Percentiles rank a stretch among this genome's conserved stretches.
Evolutionary conservation across 35 echinoderm and acorn worm species (phyloP).

Genomic region (Anneissia japonica): DNA sequence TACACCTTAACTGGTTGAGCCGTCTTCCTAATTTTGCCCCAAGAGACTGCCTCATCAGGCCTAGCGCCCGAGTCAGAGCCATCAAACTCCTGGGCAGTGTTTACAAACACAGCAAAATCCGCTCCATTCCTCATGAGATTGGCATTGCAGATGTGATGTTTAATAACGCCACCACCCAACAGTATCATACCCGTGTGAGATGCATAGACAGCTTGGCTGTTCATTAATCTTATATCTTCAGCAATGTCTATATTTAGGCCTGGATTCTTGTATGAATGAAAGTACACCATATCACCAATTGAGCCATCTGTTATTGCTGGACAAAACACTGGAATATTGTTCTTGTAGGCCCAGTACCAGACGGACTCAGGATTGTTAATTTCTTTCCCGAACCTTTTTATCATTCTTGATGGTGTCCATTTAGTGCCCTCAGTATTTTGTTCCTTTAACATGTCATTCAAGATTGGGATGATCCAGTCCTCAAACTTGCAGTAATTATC

Average conservation of each 20-base stretch:
- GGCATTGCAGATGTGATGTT: conserved; percentile 98
- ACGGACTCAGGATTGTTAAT: conserved; percentile 88
- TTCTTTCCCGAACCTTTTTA: conserved; percentile 86
- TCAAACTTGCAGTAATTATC: conserved; percentile 98
- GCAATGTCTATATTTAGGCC: conserved; percentile 77
- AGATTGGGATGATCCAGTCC: conserved; percentile 80
- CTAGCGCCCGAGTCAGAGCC: conserved; percentile 88
- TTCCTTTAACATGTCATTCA: conserved; percentile 82
- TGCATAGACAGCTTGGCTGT: conserved; percentile 87
- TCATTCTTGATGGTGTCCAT: conserved; percentile 95
- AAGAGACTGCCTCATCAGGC: conserved; percentile 89
- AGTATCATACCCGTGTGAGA: conserved; percentile 92
- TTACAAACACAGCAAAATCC: conserved; percentile 80
- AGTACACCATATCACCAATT: conserved; percentile 84
- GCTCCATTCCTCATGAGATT: conserved; percentile 98
- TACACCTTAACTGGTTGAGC: conserved; percentile 78
- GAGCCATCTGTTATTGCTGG: conserved; percentile 89
- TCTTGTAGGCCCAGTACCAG: conserved; percentile 96
- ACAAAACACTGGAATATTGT: conserved; percentile 94
- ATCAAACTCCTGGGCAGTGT: conserved; percentile 92
- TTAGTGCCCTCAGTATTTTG: conserved; percentile 69
- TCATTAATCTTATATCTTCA: conserved; percentile 87
- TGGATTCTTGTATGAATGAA: conserved; percentile 94
- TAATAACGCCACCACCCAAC: conserved; percentile 77
- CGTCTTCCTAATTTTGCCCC: conserved; percentile 79